Conservation (phyloP, 2,797 vertebrate species). For the Etheostoma nigrum region DNA sequence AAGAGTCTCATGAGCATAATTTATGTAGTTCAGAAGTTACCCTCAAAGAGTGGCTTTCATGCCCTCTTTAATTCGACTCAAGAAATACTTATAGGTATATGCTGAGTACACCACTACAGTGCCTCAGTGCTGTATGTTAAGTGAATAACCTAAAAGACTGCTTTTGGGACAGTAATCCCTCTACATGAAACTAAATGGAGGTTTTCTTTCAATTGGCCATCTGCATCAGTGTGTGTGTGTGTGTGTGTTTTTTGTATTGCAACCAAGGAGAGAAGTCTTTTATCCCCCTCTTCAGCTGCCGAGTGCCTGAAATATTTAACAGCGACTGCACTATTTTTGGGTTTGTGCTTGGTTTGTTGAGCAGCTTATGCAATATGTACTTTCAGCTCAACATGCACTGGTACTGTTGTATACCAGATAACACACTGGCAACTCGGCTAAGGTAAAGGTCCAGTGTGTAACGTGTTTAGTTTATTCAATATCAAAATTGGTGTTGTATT, state of each 20-base stretch:
- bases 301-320: constrained; percentile 86
- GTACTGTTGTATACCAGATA: constrained; percentile 54
- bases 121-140: constrained; percentile 45
- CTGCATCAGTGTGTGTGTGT: constrained; percentile 58
- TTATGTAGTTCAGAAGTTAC: constrained; percentile 71
- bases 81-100: constrained; percentile 40
- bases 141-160: constrained; percentile 55
- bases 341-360: constrained; percentile 80
- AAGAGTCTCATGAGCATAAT: constrained; percentile 73
- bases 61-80: constrained; percentile 5
- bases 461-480: too few relatives aligned
- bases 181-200: constrained; percentile 60
- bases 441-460: neutral
- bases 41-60: constrained; percentile 67
- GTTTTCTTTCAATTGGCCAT: constrained; percentile 73
- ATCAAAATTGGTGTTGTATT: too few relatives aligned
- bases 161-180: constrained; percentile 67
- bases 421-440: constrained; percentile 10
- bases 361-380: constrained; percentile 79
- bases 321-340: constrained; percentile 84
- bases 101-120: constrained; percentile 33
- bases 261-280: constrained; percentile 71
- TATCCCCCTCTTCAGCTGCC: constrained; percentile 76
- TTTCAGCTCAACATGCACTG: constrained; percentile 54
- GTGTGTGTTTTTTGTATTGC: constrained; percentile 56